Evolutionary conservation across 2,797 vertebrate species (phyloP).

Genomic region (Sciurus vulgaris): DNA sequence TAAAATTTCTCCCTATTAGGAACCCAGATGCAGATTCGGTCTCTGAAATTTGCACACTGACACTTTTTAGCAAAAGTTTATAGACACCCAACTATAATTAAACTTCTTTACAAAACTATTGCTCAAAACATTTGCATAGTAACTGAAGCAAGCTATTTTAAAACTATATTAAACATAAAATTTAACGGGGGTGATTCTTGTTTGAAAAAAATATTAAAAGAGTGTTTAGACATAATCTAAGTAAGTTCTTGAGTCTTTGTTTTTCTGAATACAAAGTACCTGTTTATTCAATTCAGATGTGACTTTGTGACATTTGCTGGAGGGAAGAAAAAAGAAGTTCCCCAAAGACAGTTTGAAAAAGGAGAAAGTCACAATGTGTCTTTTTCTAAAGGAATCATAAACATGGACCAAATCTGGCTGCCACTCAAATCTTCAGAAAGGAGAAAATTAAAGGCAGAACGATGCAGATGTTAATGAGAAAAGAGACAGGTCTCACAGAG

Average conservation of each 20-base stretch:
- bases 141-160: constrained; percentile 14
- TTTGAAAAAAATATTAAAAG: background rate
- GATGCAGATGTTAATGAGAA: background rate
- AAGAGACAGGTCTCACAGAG: background rate
- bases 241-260: constrained; percentile 37
- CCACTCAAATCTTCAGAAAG: constrained; percentile 14
- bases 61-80: constrained; percentile 9
- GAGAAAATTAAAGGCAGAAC: background rate
- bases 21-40: background rate
- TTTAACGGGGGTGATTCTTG: background rate
- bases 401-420: background rate
- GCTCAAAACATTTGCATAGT: background rate
- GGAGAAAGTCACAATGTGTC: background rate
- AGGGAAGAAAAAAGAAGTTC: background rate
- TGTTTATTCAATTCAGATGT: constrained; percentile 56
- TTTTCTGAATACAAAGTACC: constrained; percentile 55
- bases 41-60: background rate
- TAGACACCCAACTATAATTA: background rate
- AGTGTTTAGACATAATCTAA: background rate
- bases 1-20: background rate
- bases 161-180: constrained; percentile 24
- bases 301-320: background rate
- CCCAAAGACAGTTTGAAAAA: background rate
- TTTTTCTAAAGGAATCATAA: constrained; percentile 46
- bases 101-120: constrained; percentile 47